phyloP scores from a whole-genome alignment of 2,797 vertebrate genomes.

The Melanogrammus aeglefinus region DNA sequence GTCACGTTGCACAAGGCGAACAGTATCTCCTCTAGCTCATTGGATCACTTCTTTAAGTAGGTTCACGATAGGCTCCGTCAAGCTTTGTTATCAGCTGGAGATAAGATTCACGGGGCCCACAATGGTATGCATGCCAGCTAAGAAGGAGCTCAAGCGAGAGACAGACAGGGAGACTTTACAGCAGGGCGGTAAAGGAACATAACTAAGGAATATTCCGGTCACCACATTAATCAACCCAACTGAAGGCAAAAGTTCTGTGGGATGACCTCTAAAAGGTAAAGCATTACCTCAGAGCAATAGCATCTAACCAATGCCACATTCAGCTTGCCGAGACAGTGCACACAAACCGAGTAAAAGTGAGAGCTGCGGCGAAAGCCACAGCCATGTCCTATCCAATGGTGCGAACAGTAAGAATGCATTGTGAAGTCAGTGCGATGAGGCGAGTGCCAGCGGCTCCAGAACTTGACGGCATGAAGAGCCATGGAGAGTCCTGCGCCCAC shows the following conservation, averaged over 20 bases:
- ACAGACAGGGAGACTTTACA: constrained; percentile 18
- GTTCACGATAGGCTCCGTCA: constrained; percentile 48
- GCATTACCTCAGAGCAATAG: background rate
- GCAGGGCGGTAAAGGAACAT: background rate
- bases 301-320: background rate
- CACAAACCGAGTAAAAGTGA: background rate
- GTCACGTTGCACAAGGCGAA: constrained; percentile 40
- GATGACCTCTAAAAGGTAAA: constrained; percentile 14
- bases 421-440: background rate
- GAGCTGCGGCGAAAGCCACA: background rate
- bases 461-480: background rate
- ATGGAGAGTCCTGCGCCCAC: background rate
- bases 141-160: constrained; percentile 27
- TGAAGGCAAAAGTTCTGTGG: constrained; percentile 20
- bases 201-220: constrained; percentile 17
- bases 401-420: background rate
- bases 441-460: background rate
- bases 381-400: background rate
- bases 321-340: background rate
- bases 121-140: constrained; percentile 38
- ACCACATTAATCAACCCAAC: constrained; percentile 25
- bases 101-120: constrained; percentile 46
- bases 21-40: constrained; percentile 40
- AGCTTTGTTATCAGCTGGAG: constrained; percentile 52
- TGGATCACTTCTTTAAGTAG: constrained; percentile 49